Evolutionary conservation across 2,888 invertebrate genomes (phyloP), one percentile per base, ranked within the genome.

Genomic region (Tiliacea aurago): DNA sequence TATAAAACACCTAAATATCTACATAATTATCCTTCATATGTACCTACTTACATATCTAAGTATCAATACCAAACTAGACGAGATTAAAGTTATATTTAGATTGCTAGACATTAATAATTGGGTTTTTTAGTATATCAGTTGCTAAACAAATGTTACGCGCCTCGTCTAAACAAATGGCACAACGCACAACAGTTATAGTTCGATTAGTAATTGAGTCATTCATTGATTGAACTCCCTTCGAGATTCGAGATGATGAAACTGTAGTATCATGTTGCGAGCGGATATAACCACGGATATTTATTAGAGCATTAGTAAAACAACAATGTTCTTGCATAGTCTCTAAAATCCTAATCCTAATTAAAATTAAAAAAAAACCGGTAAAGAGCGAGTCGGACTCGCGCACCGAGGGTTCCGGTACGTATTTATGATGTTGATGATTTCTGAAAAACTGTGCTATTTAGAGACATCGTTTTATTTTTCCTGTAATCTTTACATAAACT

Each of bases 211-310:
- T 75, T 45, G 49, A 64, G 15, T 77, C 43, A 69, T 69, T 79
- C 37, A 72, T 78, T 67, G 41, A 65, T 64, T 73, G 51, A 49
- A 53, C 58, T 62, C 68, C 70, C 68, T 76, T 62, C 15, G 49
- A 72, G 62, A 66, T 43, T 63, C 49, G 33, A 64, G 66, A 73
- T 84, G 85, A 84, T 85, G 85, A 66, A 84, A 84, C 56, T 59
- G 18, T n/a, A 18, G 37, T 70, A 37, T 66, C 33, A 63, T 47
- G 59, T 84, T 84, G 59, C 84, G 45, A 33, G 11, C 33, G 71
- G 73, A 67, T 75, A 65, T 61, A 55, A 55, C 41, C 23, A 62
- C 61, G 20, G 45, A 65, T 47, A 66, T 53, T 80, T 62, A 56
- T 56, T 51, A 55, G 33, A 41, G 68, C 47, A 75, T 80, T 69